Conservation (phyloP, 2,797 vertebrate species). For the Micromesistius poutassou region DNA sequence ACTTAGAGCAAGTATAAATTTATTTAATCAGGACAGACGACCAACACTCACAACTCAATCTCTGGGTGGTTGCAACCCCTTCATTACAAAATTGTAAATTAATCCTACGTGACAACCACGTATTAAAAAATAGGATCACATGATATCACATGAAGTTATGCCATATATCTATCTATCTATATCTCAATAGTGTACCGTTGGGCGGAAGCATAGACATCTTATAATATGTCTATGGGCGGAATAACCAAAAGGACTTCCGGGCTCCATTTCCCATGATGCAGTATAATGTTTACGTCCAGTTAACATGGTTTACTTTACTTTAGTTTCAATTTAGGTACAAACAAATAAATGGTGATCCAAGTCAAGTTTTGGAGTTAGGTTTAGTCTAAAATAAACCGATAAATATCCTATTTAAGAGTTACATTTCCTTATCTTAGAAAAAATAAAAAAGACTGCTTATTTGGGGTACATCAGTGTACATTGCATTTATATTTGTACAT, state of each 20-base stretch:
- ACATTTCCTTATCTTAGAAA: too few relatives aligned
- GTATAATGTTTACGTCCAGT: neutral
- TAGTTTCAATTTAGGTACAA: too few relatives aligned
- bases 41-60: too few relatives aligned
- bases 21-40: neutral
- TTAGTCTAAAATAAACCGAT: too few relatives aligned
- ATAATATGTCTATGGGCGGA: too few relatives aligned
- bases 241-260: neutral
- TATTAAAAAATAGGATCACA: neutral
- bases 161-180: neutral
- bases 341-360: too few relatives aligned
- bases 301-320: neutral
- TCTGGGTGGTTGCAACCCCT: neutral
- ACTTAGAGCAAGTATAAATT: neutral
- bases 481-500: neutral
- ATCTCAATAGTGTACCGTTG: neutral
- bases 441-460: too few relatives aligned
- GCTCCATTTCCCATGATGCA: neutral
- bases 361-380: too few relatives aligned
- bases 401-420: neutral
- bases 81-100: neutral
- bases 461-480: too few relatives aligned
- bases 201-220: too few relatives aligned
- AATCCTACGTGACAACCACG: neutral
- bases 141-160: neutral